Conservation (phyloP, 2,797 vertebrate species). For the Anolis apletophallus region DNA sequence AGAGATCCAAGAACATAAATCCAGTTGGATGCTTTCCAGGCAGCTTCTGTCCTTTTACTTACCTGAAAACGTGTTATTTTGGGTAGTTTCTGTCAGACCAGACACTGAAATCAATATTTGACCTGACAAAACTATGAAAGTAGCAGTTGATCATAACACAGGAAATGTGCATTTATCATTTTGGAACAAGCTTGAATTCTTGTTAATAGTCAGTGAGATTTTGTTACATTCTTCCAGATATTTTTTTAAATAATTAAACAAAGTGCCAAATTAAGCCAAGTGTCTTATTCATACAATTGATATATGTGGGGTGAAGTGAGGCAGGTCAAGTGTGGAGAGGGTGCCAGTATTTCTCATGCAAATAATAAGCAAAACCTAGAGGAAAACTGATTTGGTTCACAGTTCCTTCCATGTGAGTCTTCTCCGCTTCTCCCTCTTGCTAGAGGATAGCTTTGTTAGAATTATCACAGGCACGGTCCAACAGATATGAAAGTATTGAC, state of each 20-base stretch:
- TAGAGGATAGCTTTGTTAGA: slow-evolving; percentile 46
- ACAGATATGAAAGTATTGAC: slow-evolving; percentile 41
- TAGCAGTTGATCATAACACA: slow-evolving; percentile 32
- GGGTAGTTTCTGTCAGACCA: slow-evolving; percentile 43
- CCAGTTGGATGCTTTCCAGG: slow-evolving; percentile 55
- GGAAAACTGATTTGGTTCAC: slow-evolving; percentile 43
- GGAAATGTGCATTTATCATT: slow-evolving; percentile 36
- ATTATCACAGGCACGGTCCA: slow-evolving; percentile 47
- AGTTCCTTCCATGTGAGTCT: slow-evolving; percentile 33
- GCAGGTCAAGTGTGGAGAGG: slow-evolving; percentile 29
- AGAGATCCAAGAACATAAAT: slow-evolving; percentile 25
- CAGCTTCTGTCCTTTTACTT: slow-evolving; percentile 36
- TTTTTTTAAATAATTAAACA: slow-evolving; percentile 33
- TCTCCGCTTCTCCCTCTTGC: slow-evolving; percentile 40
- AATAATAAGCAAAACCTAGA: slow-evolving; percentile 7
- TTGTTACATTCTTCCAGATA: slow-evolving; percentile 45
- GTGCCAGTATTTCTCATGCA: slow-evolving; percentile 49
- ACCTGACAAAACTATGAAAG: slow-evolving; percentile 4
- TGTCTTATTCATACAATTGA: slow-evolving; percentile 58
- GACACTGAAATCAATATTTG: slow-evolving; percentile 2
- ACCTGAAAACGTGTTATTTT: background rate
- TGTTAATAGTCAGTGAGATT: slow-evolving; percentile 37
- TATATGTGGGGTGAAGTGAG: slow-evolving; percentile 33
- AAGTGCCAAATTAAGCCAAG: slow-evolving; percentile 76
- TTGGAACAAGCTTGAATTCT: slow-evolving; percentile 51